Evolutionary conservation across 2,888 invertebrate genomes (phyloP).

Genomic region (Cyclophora punctaria): DNA sequence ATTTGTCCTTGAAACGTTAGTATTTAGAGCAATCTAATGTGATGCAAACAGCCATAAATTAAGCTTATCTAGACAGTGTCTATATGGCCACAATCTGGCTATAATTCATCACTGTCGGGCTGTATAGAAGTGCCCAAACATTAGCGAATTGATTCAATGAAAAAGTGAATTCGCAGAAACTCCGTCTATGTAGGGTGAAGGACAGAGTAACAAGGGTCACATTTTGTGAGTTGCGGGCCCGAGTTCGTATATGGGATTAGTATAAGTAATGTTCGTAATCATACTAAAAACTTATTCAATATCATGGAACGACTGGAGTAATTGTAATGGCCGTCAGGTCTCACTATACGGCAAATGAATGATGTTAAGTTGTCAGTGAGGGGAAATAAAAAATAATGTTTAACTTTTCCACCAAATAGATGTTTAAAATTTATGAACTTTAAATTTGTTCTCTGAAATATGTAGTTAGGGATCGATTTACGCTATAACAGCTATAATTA

Average conservation of each 20-base stretch:
- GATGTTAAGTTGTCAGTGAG: too few relatives aligned
- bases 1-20: constrained; percentile 30
- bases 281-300: too few relatives aligned
- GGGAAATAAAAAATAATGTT: too few relatives aligned
- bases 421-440: too few relatives aligned
- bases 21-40: constrained; percentile 43
- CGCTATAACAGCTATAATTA: too few relatives aligned
- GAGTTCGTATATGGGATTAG: constrained; percentile 3
- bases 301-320: too few relatives aligned
- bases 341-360: too few relatives aligned
- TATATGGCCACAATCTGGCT: constrained; percentile 49
- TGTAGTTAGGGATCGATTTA: too few relatives aligned
- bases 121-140: constrained; percentile 27
- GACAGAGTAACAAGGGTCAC: constrained; percentile 10
- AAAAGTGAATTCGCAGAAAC: constrained; percentile 20
- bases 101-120: constrained; percentile 63
- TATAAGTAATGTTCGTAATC: constrained; percentile 1
- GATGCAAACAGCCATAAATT: constrained; percentile 56
- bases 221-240: constrained; percentile 9
- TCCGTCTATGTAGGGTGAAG: constrained; percentile 5
- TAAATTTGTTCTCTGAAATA: too few relatives aligned
- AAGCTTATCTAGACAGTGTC: constrained; percentile 66
- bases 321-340: too few relatives aligned
- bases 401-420: too few relatives aligned
- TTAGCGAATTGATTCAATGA: constrained; percentile 49